These are phyloP conservation scores for Cnemophilus loriae DNA, from an alignment of 2,113 vertebrate genomes.

Conservation along the genomic window DNA sequence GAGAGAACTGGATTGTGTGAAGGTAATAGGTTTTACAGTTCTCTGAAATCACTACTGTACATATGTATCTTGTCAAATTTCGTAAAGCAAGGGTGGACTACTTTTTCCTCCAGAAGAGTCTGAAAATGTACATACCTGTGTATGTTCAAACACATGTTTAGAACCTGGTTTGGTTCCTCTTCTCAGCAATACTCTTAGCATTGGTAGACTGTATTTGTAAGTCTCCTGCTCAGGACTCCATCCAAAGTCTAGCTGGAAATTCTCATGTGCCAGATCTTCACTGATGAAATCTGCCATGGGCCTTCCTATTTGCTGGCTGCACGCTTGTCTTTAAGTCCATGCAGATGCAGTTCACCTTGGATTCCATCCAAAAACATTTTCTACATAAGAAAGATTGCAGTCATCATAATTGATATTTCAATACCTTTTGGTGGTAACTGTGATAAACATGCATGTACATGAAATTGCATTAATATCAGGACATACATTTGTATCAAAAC, in stretches of 20 bases:
- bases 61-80: not conserved
- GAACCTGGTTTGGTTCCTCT: not conserved
- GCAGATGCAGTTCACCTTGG: not conserved
- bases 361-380: not conserved
- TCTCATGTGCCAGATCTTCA: not conserved
- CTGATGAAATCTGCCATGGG: fast-evolving
- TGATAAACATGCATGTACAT: not conserved
- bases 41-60: not conserved
- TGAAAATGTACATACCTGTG: not conserved
- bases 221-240: not conserved
- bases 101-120: not conserved
- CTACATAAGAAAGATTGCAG: not conserved
- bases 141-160: not conserved
- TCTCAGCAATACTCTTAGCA: not conserved
- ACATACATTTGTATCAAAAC: not conserved
- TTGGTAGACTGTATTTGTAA: not conserved
- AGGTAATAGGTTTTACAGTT: not conserved
- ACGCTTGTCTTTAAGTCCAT: not conserved
- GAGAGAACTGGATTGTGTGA: not conserved
- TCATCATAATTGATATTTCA: not conserved
- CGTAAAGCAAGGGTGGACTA: not conserved
- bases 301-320: not conserved
- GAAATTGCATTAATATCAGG: not conserved
- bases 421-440: not conserved
- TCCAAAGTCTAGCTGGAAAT: not conserved